A percentile compares a stretch with the other conserved stretches of the same genome.
Conservation (phyloP, 92 coral and sea anemone species). For the Heteractis magnifica region DNA sequence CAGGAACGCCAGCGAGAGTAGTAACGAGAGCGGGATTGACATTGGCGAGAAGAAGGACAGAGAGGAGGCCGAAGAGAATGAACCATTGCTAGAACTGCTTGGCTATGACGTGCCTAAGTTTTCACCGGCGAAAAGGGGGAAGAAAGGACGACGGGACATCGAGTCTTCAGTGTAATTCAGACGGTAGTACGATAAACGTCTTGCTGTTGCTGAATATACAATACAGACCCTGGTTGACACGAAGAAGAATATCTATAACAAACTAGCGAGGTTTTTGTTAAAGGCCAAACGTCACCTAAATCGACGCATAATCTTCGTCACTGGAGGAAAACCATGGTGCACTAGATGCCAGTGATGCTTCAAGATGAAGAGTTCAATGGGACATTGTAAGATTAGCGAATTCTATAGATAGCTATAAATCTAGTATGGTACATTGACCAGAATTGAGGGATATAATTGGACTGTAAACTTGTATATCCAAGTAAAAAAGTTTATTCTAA, state of each 20-base stretch:
- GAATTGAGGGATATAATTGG: too few relatives aligned
- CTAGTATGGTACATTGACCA: too few relatives aligned
- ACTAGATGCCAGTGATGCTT: too few relatives aligned
- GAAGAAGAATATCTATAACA: not conserved
- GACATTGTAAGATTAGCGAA: too few relatives aligned
- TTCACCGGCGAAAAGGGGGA: slow-evolving; percentile 2
- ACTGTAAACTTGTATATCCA: too few relatives aligned
- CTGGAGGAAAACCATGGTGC: too few relatives aligned
- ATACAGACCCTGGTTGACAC: not conserved
- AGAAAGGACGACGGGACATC: not conserved
- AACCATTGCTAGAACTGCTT: slow-evolving; percentile 22
- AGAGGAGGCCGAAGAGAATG: slow-evolving; percentile 9
- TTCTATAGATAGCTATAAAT: too few relatives aligned
- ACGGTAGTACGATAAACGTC: not conserved
- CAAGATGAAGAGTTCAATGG: too few relatives aligned
- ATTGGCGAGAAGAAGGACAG: slow-evolving; percentile 30
- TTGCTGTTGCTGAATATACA: not conserved
- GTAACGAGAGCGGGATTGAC: slow-evolving; percentile 43
- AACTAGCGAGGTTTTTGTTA: not conserved
- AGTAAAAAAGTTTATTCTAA: too few relatives aligned
- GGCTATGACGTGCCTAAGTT: slow-evolving; percentile 12
- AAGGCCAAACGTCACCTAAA: not conserved
- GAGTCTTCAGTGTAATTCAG: slow-evolving; percentile 15
- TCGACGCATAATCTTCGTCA: not conserved
- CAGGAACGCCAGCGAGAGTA: slow-evolving; percentile 31